phyloP scores from a whole-genome alignment of 1,140 invertebrate species.

The Colletes gigas region DNA sequence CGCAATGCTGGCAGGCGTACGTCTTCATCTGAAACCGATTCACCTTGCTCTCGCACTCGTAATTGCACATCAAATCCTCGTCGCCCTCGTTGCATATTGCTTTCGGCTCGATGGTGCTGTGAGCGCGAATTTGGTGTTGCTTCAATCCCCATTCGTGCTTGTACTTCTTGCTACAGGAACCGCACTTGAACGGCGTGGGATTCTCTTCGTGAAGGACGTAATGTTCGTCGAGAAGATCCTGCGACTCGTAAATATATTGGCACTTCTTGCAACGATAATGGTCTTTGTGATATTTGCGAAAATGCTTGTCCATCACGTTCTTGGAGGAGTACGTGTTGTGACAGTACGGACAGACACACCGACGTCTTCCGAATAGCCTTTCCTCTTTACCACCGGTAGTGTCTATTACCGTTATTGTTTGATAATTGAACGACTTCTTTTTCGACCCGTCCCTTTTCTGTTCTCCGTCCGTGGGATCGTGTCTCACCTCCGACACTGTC shows the following conservation, averaged over 20 bases:
- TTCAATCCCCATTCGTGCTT: conserved; percentile 80
- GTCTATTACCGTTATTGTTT: too few species aligned
- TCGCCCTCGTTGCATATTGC: conserved; percentile 1
- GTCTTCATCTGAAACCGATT: not conserved
- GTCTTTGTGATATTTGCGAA: conserved; percentile 74
- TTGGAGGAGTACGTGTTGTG: conserved; percentile 65
- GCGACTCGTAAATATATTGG: conserved; percentile 66
- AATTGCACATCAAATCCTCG: conserved; percentile 1
- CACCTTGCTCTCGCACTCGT: not conserved
- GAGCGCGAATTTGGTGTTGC: conserved; percentile 75
- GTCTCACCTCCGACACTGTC: not conserved
- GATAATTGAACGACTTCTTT: too few species aligned
- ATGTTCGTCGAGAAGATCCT: conserved; percentile 50
- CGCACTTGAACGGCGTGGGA: conserved; percentile 51
- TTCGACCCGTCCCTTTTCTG: too few species aligned
- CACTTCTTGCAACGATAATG: conserved; percentile 77
- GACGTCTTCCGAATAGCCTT: not conserved
- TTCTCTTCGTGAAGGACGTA: conserved; percentile 54
- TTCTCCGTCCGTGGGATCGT: not conserved
- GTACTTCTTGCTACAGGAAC: conserved; percentile 78
- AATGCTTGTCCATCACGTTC: conserved; percentile 74
- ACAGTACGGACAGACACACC: conserved; percentile 74
- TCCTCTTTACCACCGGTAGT: not conserved
- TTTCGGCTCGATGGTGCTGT: not conserved
- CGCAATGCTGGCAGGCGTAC: conserved; percentile 21